Conservation (phyloP, 2,797 vertebrate species). For the Coregonus sp. region DNA sequence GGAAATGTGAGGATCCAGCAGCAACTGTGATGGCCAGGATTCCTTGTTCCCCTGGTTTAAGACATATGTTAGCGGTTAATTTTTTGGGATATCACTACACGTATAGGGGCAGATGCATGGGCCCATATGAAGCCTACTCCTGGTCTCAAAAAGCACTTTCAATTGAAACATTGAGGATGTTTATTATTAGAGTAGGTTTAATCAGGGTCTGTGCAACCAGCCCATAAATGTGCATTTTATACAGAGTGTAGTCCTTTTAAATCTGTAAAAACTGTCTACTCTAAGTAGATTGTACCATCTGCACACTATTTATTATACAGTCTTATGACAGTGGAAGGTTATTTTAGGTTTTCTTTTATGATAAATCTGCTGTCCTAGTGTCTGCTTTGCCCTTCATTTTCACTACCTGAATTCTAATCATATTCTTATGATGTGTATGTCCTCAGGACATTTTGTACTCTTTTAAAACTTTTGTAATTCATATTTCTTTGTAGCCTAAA, state of each 20-base stretch:
- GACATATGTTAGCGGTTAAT: neutral
- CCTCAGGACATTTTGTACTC: slow-evolving; percentile 91
- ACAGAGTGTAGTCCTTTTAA: slow-evolving; percentile 20
- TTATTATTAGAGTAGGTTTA: neutral
- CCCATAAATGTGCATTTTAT: slow-evolving; percentile 24
- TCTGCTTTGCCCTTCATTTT: slow-evolving; percentile 49
- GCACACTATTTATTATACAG: slow-evolving; percentile 52
- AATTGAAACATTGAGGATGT: slow-evolving; percentile 1
- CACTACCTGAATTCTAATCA: slow-evolving; percentile 42
- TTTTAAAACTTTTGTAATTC: slow-evolving; percentile 92
- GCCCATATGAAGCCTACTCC: neutral
- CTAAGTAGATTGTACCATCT: slow-evolving; percentile 32
- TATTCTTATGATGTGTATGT: slow-evolving; percentile 49
- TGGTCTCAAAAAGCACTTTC: neutral
- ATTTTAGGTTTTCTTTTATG: slow-evolving; percentile 38
- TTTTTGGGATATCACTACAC: slow-evolving; percentile 23
- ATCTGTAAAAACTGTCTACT: slow-evolving; percentile 27
- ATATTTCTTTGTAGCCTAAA: slow-evolving; percentile 90
- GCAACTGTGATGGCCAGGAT: neutral
- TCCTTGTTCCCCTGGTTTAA: neutral
- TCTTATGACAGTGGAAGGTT: slow-evolving; percentile 32
- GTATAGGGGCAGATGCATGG: neutral
- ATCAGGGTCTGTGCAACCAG: neutral
- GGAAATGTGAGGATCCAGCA: neutral
- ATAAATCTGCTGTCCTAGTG: slow-evolving; percentile 70